Conservation (phyloP, 2,888 invertebrate species). For the Ischnura elegans region DNA sequence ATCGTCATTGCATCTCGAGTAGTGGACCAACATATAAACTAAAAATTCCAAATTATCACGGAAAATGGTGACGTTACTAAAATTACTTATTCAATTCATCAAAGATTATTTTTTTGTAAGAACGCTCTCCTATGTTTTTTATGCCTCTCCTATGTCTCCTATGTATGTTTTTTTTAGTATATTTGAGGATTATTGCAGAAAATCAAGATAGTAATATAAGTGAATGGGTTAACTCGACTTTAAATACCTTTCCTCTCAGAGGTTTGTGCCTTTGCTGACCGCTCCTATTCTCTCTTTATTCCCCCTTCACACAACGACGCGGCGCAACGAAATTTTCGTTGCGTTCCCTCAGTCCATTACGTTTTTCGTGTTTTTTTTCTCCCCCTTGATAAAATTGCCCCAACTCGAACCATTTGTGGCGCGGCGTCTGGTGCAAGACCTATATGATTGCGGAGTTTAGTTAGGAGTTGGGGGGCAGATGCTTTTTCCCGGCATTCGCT, state of each 20-base stretch:
- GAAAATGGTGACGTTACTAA: no score
- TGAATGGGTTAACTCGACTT: no score
- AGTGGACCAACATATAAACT: no score
- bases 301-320: neutral
- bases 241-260: neutral
- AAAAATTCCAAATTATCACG: no score
- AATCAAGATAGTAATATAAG: no score
- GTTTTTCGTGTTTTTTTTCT: neutral
- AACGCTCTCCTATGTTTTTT: no score
- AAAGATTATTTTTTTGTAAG: no score
- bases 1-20: no score
- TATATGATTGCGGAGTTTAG: neutral
- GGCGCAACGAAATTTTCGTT: neutral
- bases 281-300: neutral
- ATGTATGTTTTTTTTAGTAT: no score
- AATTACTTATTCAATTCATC: no score
- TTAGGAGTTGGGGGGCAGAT: neutral
- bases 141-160: no score
- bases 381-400: neutral
- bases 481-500: slow-evolving; percentile 26
- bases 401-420: neutral
- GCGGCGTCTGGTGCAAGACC: neutral
- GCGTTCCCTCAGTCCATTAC: neutral
- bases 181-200: no score
- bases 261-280: neutral